Evolutionary conservation across 2,113 vertebrate species (phyloP), one percentile per base, ranked within the genome.

Genomic region (Notothenia rossii): DNA sequence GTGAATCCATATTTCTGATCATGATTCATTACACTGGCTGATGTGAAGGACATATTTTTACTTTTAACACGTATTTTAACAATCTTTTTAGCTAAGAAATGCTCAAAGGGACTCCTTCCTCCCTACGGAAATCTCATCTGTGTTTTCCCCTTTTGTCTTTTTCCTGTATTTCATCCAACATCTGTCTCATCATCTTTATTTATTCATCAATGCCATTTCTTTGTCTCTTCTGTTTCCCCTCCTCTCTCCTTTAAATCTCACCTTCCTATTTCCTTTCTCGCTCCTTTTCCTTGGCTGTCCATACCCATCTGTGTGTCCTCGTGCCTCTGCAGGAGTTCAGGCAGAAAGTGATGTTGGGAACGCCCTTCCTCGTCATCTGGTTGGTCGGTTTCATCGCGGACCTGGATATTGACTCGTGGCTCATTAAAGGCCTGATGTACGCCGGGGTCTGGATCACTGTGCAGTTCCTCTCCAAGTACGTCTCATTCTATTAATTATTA

Each of bases 321-420:
- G 8, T 54, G 51, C 33, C 10, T 7, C 48, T 72, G 12, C 89
- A 99, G 98, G 98, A 99, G 92, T 98, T 99, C 91, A 96, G 98
- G 33, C 98, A 99, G 95, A 99, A 99, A 93, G 96, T 99, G 92
- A 99, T 99, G 98, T 94, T 99, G 79, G 98, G 97, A 81, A 99
- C 98, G n/a, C 98, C 98, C n/a, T 99, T 99, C 87, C 91, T 99
- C 67, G 97, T 99, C 86, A 98, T 99, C 94, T 99, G 98, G 98
- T 90, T 99, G 40, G 96, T 99, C 83, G 98, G 98, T 36, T 99
- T 99, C 95, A 99, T 99, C 85, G 98, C 98, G 74, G 96, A 99
- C 94, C 95, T 99, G 84, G 97, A 99, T 90, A 96, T 99, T 45
- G 98, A 99, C 94, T 99, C 98, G 66, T 99, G 98, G 98, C 95